Percentiles rank a stretch among this genome's conserved stretches.
phyloP scores from a whole-genome alignment of 37 sponge, comb jelly and placozoan genomes.

The Ephydatia muelleri region DNA sequence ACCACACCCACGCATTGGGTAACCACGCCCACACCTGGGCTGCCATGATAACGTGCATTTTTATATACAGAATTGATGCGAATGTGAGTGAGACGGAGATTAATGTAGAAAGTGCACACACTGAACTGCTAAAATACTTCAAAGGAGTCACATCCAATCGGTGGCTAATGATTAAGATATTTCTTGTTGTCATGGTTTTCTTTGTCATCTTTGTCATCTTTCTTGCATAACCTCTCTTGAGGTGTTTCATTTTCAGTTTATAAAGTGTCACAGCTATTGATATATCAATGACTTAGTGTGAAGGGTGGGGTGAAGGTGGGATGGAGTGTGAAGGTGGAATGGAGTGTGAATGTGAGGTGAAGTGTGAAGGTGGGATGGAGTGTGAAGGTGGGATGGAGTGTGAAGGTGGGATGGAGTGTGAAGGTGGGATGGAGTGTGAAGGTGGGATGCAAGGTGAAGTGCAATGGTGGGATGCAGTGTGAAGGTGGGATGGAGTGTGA shows the following conservation, averaged over 20 bases:
- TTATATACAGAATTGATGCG: slow-evolving; percentile 78
- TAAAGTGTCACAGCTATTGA: neutral
- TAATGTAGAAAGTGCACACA: slow-evolving; percentile 96
- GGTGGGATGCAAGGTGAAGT: neutral
- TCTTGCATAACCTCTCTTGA: slow-evolving; percentile 55
- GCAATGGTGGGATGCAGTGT: neutral
- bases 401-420: no score
- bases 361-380: no score
- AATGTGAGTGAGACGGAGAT: slow-evolving; percentile 85
- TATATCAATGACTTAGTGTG: neutral
- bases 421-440: no score
- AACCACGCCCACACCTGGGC: neutral
- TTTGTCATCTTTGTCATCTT: slow-evolving; percentile 96
- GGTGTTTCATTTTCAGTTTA: neutral
- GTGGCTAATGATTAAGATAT: slow-evolving; percentile 99
- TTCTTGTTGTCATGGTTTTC: slow-evolving; percentile 88
- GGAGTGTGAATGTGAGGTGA: neutral
- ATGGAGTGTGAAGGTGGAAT: neutral
- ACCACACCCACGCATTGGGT: neutral
- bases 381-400: no score
- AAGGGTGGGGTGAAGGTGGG: neutral
- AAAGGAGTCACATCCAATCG: slow-evolving; percentile 94
- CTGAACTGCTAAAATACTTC: slow-evolving; percentile 97
- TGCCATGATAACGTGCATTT: neutral
- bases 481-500: neutral